Percentiles rank a stretch among this genome's conserved stretches.
phyloP scores from a whole-genome alignment of 1,140 invertebrate species.

The Aphidius ervi region DNA sequence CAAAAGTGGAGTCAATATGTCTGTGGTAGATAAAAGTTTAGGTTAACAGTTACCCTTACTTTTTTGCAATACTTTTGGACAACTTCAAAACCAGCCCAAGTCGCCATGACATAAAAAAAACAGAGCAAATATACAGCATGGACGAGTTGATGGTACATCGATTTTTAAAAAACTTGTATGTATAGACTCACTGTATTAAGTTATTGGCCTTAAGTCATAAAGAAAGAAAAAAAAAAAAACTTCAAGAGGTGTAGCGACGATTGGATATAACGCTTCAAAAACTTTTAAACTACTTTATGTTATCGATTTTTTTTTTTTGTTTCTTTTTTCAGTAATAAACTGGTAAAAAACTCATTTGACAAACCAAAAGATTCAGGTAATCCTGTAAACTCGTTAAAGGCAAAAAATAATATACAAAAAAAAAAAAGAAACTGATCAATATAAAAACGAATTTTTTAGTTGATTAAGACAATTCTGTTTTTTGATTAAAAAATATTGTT shows the following conservation, averaged over 20 bases:
- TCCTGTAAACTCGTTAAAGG: background rate
- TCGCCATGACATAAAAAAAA: slow-evolving; percentile 13
- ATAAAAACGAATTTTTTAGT: no score
- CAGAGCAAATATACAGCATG: background rate
- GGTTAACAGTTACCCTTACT: slow-evolving; percentile 28
- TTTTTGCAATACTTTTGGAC: background rate
- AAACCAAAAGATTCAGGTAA: slow-evolving; percentile 16
- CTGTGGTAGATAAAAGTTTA: slow-evolving; percentile 41
- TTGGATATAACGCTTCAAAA: slow-evolving; percentile 20
- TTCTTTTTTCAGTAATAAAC: no score
- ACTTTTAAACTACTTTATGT: slow-evolving; percentile 16
- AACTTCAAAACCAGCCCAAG: slow-evolving; percentile 6
- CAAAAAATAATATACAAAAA: background rate
- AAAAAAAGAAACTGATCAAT: no score
- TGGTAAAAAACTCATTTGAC: background rate
- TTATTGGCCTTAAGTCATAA: slow-evolving; percentile 12
- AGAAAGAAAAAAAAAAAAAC: background rate
- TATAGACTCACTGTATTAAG: slow-evolving; percentile 10
- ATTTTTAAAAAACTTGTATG: slow-evolving; percentile 8
- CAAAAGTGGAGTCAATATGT: slow-evolving; percentile 38
- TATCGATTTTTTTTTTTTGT: slow-evolving; percentile 12
- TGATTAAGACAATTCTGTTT: no score
- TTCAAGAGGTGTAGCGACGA: slow-evolving; percentile 14
- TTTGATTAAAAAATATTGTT: no score
- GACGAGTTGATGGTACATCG: slow-evolving; percentile 7